A percentile compares a stretch with the other conserved stretches of the same genome.
phyloP scores from a whole-genome alignment of 1,140 invertebrate species.

The Lepidurus couesii region DNA sequence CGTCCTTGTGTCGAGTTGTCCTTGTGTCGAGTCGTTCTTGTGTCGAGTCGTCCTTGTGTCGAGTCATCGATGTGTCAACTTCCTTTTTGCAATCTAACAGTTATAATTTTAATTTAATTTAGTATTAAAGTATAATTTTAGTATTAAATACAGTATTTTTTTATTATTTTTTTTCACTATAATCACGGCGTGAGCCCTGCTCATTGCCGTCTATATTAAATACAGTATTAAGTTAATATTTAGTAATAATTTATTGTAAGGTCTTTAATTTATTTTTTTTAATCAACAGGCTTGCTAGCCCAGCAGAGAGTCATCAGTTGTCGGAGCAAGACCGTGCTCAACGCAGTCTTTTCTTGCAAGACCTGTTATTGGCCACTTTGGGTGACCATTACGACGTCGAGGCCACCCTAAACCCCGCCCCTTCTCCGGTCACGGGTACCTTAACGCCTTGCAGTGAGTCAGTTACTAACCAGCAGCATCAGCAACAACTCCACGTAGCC shows the following conservation, averaged over 20 bases:
- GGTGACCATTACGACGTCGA: slow-evolving; percentile 41
- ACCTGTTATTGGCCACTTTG: slow-evolving; percentile 59
- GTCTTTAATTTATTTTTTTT: slow-evolving; percentile 31
- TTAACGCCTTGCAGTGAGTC: slow-evolving; percentile 5
- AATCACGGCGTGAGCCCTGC: too few relatives aligned
- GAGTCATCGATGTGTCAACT: too few relatives aligned
- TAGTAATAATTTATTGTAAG: slow-evolving; percentile 34
- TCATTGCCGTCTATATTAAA: too few relatives aligned
- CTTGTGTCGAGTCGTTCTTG: slow-evolving; percentile 23
- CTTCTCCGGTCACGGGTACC: background rate
- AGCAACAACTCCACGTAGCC: background rate
- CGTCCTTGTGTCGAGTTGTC: slow-evolving; percentile 26
- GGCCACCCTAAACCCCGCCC: background rate
- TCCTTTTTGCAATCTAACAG: slow-evolving; percentile 43
- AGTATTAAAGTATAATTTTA: slow-evolving; percentile 36
- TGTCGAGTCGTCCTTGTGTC: background rate
- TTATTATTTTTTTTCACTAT: too few relatives aligned
- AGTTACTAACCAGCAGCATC: background rate
- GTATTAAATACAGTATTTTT: slow-evolving; percentile 38
- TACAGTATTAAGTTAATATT: too few relatives aligned
- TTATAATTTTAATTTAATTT: slow-evolving; percentile 53
- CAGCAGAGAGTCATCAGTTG: slow-evolving; percentile 48
- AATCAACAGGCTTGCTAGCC: slow-evolving; percentile 54
- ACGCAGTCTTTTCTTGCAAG: slow-evolving; percentile 62
- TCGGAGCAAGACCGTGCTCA: slow-evolving; percentile 57